Percentiles rank a stretch among this genome's conserved stretches.
phyloP scores from a whole-genome alignment of 2,797 vertebrate genomes.

The Glossophaga mutica region DNA sequence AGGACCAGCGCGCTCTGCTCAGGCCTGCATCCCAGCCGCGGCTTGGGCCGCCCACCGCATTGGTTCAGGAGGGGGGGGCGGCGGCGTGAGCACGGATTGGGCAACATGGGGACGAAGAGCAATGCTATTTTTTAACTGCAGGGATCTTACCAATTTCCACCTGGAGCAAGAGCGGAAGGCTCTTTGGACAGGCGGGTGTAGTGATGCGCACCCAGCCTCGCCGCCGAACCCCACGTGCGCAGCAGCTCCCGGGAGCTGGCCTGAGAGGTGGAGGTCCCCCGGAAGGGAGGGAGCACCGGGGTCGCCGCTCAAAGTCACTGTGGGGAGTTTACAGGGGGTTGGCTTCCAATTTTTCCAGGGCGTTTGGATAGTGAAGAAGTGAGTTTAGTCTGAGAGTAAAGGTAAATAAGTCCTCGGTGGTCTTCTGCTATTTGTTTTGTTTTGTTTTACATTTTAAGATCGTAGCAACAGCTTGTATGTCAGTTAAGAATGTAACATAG shows the following conservation, averaged over 20 bases:
- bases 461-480: not conserved
- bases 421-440: not conserved
- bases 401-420: not conserved
- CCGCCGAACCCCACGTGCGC: not conserved
- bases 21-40: too few species aligned
- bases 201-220: fast-evolving
- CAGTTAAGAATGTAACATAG: not conserved
- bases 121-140: not conserved
- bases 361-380: not conserved
- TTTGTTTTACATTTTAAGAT: not conserved
- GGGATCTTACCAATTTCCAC: not conserved
- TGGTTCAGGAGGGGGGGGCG: too few species aligned
- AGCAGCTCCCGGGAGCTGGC: fast-evolving
- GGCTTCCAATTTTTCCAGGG: not conserved
- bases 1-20: fast-evolving
- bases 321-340: fast-evolving
- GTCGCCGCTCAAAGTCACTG: fast-evolving
- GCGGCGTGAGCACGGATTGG: fast-evolving
- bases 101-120: fast-evolving
- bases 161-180: not conserved
- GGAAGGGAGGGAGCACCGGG: not conserved
- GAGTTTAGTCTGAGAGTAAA: not conserved
- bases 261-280: fast-evolving
- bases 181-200: not conserved
- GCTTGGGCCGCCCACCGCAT: too few species aligned